phyloP scores from a whole-genome alignment of 2,113 vertebrate genomes.

The Lasiurus borealis region DNA sequence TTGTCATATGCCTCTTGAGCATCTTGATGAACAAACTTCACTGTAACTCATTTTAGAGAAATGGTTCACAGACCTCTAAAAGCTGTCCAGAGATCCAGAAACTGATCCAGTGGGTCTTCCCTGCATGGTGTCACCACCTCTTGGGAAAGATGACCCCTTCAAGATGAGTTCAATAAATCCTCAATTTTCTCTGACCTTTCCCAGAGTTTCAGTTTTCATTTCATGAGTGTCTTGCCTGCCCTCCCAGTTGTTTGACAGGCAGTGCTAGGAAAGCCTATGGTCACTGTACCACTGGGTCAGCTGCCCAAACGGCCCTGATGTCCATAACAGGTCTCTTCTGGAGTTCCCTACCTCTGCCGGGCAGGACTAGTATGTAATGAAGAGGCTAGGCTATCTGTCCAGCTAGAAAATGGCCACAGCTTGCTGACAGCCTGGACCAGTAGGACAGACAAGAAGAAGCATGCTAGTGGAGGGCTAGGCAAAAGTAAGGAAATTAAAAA shows the following conservation, averaged over 20 bases:
- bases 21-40: neutral
- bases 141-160: neutral
- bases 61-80: neutral
- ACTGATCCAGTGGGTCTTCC: neutral
- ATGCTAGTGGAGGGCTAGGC: neutral
- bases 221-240: neutral
- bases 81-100: slow-evolving; percentile 12
- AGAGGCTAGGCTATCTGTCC: neutral
- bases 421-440: neutral
- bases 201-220: neutral
- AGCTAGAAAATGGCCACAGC: neutral
- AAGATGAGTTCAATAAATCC: neutral
- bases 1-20: neutral
- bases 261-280: neutral
- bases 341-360: neutral
- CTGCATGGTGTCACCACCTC: neutral
- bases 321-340: neutral
- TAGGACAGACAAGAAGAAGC: neutral
- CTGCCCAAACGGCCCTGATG: neutral
- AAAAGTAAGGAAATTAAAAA: slow-evolving; percentile 1
- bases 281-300: neutral
- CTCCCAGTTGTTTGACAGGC: neutral
- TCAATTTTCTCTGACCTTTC: neutral
- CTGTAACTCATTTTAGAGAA: slow-evolving; percentile 31
- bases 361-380: neutral